Conservation (phyloP, 2,888 invertebrate genomes). For the Eupithecia insigniata region DNA sequence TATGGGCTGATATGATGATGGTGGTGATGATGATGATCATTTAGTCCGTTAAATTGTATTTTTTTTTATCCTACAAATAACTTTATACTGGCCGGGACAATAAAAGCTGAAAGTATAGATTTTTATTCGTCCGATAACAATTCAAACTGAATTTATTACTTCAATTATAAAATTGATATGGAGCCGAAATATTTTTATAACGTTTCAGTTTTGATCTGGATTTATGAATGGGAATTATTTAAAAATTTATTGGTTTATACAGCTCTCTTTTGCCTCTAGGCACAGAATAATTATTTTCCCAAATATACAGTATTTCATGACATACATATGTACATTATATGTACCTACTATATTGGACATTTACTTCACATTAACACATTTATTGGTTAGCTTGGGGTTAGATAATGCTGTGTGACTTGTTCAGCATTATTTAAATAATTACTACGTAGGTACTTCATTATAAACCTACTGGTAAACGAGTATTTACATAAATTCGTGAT, state of each 20-base stretch:
- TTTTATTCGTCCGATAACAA: slow-evolving; percentile 40
- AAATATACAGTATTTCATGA: too few relatives aligned
- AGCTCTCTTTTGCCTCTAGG: not conserved
- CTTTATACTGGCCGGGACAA: not conserved
- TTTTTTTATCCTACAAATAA: not conserved
- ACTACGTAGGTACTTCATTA: too few relatives aligned
- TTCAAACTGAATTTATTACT: slow-evolving; percentile 42
- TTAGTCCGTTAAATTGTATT: too few relatives aligned
- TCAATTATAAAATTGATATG: slow-evolving; percentile 43
- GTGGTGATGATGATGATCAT: too few relatives aligned
- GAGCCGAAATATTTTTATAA: slow-evolving; percentile 37
- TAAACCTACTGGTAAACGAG: too few relatives aligned
- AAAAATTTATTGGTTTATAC: not conserved
- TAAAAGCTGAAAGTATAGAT: slow-evolving; percentile 28
- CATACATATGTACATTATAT: too few relatives aligned
- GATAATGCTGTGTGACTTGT: too few relatives aligned
- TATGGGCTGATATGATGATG: too few relatives aligned
- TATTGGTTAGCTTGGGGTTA: too few relatives aligned
- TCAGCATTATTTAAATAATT: too few relatives aligned
- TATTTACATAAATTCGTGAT: too few relatives aligned
- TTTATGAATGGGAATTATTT: slow-evolving; percentile 18
- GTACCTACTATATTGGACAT: too few relatives aligned
- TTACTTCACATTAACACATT: not conserved
- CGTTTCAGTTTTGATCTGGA: slow-evolving; percentile 22
- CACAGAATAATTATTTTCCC: not conserved